Evolutionary conservation across 2,113 vertebrate species (phyloP).

Genomic region (Paramormyrops kingsleyae): DNA sequence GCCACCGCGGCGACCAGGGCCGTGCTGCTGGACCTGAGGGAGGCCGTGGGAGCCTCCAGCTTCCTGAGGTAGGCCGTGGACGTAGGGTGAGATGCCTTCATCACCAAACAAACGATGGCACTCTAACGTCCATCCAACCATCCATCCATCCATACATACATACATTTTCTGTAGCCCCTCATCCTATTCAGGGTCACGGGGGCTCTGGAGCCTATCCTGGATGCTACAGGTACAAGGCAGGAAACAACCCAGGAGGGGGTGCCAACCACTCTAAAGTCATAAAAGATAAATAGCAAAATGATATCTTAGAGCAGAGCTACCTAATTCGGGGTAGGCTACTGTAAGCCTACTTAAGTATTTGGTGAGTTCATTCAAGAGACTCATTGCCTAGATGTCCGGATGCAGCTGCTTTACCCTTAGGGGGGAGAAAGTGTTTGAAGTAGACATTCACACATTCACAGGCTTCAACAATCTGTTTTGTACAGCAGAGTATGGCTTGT

Average conservation of each 20-base stretch:
- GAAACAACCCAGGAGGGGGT: neutral
- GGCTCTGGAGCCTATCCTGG: neutral
- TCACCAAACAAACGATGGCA: neutral
- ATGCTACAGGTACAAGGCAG: neutral
- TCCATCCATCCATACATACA: no score
- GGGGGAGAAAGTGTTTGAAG: neutral
- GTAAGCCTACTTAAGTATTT: neutral
- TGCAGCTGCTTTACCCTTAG: neutral
- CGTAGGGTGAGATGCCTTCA: neutral
- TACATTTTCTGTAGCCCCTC: neutral
- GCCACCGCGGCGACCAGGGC: conserved; percentile 65
- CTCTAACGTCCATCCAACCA: neutral
- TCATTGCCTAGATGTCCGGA: neutral
- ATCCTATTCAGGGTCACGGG: neutral
- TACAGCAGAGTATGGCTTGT: neutral
- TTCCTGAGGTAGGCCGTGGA: conserved; percentile 63
- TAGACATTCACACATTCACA: neutral
- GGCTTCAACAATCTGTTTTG: neutral
- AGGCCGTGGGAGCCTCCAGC: conserved; percentile 53
- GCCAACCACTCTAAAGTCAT: neutral
- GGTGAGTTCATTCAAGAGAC: neutral
- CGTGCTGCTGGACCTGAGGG: conserved; percentile 63
- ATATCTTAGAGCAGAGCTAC: neutral
- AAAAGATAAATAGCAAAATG: neutral
- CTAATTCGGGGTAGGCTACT: neutral